Conservation (phyloP, 2,113 vertebrate genomes). For the Trachemys scripta region DNA sequence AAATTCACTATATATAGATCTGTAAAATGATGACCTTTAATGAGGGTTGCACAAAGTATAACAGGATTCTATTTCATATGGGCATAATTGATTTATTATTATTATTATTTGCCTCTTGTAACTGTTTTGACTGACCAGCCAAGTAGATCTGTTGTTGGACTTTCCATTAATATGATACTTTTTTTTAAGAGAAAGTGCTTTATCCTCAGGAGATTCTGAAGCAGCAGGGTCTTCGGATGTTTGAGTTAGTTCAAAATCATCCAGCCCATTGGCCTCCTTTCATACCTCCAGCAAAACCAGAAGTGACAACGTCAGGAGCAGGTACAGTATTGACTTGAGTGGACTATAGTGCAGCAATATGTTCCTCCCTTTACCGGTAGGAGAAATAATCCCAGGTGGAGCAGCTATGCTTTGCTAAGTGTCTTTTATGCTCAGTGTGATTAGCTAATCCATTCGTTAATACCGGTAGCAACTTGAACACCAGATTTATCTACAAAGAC, state of each 20-base stretch:
- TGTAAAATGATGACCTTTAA: neutral
- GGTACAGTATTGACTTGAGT: constrained; percentile 66
- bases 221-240: constrained; percentile 87
- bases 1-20: neutral
- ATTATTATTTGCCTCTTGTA: neutral
- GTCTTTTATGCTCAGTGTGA: neutral
- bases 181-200: neutral
- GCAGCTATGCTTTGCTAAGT: neutral
- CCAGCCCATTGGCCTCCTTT: constrained; percentile 91
- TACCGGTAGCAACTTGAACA: neutral
- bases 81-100: neutral
- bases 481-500: neutral
- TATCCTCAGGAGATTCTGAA: constrained; percentile 86
- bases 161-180: neutral
- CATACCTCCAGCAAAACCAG: constrained; percentile 87
- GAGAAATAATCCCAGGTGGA: neutral
- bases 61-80: neutral
- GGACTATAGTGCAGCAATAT: accelerated
- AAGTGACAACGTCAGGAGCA: constrained; percentile 90
- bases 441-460: neutral
- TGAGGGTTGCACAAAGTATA: neutral
- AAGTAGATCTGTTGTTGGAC: neutral
- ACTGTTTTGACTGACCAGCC: neutral
- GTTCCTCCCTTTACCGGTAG: neutral
- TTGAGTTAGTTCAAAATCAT: constrained; percentile 91